These are phyloP conservation scores for Drepana falcataria DNA, from an alignment of 2,888 invertebrate genomes.

Conservation along the genomic window DNA sequence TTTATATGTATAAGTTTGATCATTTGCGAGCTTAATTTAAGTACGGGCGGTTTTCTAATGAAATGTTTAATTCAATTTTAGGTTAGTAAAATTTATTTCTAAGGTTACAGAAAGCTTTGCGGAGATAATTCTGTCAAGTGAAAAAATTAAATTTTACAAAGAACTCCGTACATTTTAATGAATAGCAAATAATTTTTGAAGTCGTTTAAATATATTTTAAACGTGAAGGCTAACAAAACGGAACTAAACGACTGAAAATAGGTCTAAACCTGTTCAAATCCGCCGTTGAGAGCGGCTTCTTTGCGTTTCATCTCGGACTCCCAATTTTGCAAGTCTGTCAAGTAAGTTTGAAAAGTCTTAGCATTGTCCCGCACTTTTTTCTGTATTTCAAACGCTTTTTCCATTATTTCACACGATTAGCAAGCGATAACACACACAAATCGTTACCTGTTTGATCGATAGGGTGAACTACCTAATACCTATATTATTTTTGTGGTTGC, in stretches of 20 bases:
- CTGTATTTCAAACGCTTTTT: conserved; percentile 82
- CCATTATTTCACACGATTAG: conserved; percentile 51
- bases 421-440: conserved; percentile 21
- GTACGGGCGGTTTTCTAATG: no score
- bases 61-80: no score
- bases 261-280: conserved; percentile 67
- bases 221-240: conserved; percentile 6
- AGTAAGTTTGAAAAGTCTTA: conserved; percentile 82
- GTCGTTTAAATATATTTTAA: no score
- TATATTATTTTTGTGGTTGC: conserved; percentile 26
- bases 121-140: no score
- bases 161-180: no score
- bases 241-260: conserved; percentile 32
- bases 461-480: conserved; percentile 4
- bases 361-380: conserved; percentile 85
- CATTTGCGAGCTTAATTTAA: no score
- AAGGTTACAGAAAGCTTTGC: no score
- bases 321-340: conserved; percentile 85
- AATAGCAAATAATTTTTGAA: no score
- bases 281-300: conserved; percentile 78
- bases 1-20: no score
- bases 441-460: conserved; percentile 54
- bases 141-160: no score
- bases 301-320: conserved; percentile 85
- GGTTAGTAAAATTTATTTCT: no score